Conservation (phyloP, 2,113 vertebrate genomes). For the Anolis carolinensis region DNA sequence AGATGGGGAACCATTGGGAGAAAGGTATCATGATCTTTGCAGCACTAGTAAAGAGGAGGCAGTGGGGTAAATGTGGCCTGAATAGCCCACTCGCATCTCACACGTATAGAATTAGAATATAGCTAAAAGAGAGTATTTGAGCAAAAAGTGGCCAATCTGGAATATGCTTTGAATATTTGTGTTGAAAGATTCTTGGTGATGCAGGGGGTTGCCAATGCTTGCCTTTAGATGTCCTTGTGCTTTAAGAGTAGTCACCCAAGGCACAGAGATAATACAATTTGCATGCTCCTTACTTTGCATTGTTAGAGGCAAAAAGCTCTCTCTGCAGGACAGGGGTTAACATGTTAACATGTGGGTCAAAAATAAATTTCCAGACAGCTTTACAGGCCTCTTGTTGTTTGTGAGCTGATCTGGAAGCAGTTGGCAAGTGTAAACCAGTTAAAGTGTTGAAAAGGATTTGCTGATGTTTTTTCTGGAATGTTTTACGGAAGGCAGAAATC, state of each 20-base stretch:
- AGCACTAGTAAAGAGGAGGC: too few relatives aligned
- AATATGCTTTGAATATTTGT: not conserved
- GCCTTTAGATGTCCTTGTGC: not conserved
- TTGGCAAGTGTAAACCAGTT: not conserved
- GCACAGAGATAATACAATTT: not conserved
- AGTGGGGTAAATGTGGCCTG: not conserved
- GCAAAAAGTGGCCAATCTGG: not conserved
- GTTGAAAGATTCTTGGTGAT: not conserved
- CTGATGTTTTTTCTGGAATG: constrained; percentile 20
- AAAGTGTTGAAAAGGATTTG: not conserved
- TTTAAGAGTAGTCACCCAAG: not conserved
- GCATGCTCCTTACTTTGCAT: not conserved
- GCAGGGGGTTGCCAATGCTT: not conserved
- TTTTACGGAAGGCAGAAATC: not conserved
- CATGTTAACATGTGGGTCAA: not conserved
- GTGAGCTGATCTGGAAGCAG: not conserved
- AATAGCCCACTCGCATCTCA: not conserved
- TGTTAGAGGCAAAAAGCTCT: not conserved
- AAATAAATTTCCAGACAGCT: not conserved
- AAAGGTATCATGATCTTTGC: not conserved
- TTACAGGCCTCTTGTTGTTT: not conserved
- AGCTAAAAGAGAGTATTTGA: not conserved
- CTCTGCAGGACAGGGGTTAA: not conserved
- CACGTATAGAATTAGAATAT: not conserved
- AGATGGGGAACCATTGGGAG: not conserved